These are phyloP conservation scores for Sepiola atlantica DNA, from an alignment of 2,888 invertebrate species.

Conservation along the genomic window DNA sequence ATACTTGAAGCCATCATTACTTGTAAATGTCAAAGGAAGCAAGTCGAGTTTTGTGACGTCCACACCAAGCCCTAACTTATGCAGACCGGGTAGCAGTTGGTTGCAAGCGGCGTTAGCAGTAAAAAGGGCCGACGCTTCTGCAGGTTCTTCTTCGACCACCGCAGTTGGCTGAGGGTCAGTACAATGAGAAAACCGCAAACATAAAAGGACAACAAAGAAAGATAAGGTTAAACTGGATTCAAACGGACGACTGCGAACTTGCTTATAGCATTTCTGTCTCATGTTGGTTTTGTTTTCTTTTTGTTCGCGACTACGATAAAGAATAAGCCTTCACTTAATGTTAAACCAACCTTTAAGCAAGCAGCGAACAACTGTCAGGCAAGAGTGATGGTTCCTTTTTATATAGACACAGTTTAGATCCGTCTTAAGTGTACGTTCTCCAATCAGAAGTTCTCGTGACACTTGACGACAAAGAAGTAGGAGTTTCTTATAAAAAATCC, in stretches of 20 bases:
- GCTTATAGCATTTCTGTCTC: background rate
- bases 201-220: background rate
- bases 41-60: background rate
- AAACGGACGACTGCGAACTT: background rate
- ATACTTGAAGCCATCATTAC: background rate
- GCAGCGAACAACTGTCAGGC: too few relatives aligned
- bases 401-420: too few relatives aligned
- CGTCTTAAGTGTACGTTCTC: too few relatives aligned
- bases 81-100: background rate
- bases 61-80: background rate
- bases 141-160: constrained; percentile 35
- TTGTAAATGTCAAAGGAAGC: background rate
- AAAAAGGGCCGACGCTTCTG: constrained; percentile 32
- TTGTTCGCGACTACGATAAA: too few relatives aligned
- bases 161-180: too few relatives aligned
- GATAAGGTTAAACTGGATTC: background rate
- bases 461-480: too few relatives aligned
- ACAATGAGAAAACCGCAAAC: background rate
- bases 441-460: too few relatives aligned
- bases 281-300: background rate
- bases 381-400: too few relatives aligned
- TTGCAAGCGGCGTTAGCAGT: background rate
- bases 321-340: too few relatives aligned
- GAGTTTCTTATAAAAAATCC: too few relatives aligned
- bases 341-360: too few relatives aligned